Base-by-base conservation (phyloP, 2,888 invertebrate species). In the Dicycla oo region DNA sequence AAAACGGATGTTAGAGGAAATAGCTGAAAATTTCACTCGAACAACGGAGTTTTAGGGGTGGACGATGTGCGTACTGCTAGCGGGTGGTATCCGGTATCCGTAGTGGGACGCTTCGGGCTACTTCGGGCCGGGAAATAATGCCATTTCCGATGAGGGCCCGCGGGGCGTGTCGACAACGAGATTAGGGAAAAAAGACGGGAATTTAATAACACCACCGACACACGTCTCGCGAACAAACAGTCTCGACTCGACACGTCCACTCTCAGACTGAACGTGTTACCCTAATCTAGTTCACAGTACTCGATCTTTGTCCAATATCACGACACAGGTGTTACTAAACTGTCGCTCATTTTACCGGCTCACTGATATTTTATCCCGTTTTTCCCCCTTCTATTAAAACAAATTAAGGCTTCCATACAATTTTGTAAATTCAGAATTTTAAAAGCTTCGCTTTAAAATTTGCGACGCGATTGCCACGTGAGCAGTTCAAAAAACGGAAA, bases 111-210 rank as follows among this genome's bases (percentile, higher is more conserved):
- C 86, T 89, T 86, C 83, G 83, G 88, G 86, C 87, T 75, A 83
- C 87, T 82, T 80, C 66, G 87, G 86, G 79, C 87, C 86, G 91
- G 90, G 91, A 92, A 93, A 93, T 95, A 95, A 95, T 94, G 93
- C 93, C 88, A 94, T 95, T 95, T 94, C 94, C 94, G 94, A 94
- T 93, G 94, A 91, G 91, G 91, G 89, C 93, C 94, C 93, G 92
- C 91, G 91, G 93, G 92, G 90, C 91, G 91, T 89, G 90, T 89
- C 91, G 90, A 91, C 91, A 91, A 92, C 91, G 89, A 91, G 92
- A 94, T 94, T 93, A 94, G 90, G 93, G 93, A 90, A 93, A 92
- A 92, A 92, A 92, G 89, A 91, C 91, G 93, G 88, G 92, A 92
- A 92, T 93, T 92, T 93, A 93, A 94, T 94, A 94, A 94, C 93